Evolutionary conservation across 2,797 vertebrate species (phyloP), one percentile per base, ranked within the genome.

Genomic region (Gambelia wislizenii): DNA sequence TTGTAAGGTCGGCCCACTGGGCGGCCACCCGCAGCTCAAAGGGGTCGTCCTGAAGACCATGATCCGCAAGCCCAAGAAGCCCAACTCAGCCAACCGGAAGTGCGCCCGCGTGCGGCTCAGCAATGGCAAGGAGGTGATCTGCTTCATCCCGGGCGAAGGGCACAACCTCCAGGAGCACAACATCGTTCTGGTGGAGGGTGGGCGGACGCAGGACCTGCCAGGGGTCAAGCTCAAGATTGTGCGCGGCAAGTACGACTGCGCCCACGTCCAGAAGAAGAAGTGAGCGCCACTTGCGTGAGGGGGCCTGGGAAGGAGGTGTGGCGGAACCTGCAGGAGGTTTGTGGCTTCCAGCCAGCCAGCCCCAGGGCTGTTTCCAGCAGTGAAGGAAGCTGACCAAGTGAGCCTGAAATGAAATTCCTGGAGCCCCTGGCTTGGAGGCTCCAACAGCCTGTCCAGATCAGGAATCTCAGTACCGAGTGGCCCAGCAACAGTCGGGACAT

Each of bases 101-200:
- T 99, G 99, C 20, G 98, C 97, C 0, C 97, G 97, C 0, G 98
- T 99, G 49, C 97, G 98, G 0, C 97, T 99, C 12, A 98, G 98
- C 88, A 98, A 97, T 0, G 98, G 99, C 59, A 97, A 95, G 2
- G 98, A 99, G 94, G 98, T 92, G 0, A 95, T 98, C 3, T 98
- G 93, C 83, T 99, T 98, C 93, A 98, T 99, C 82, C 99, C 98
- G 0, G 98, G 99, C 0, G 99, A 99, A 89, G 99, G 99, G 9
- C 99, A 99, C 97, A 98, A 95, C 93, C 97, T 99, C 39, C 98
- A 99, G 97, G 99, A 99, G 92, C 99, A 99, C 90, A 98, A 98
- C 6, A 95, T 98, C 1, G 98, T 99, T 49, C 96, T 99, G 59
- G 97, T 99, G 84, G 93, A 99, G 94, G 98, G 98, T 0, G 98